Percentiles rank a stretch among this genome's conserved stretches.
Conservation (phyloP, 2,797 vertebrate genomes). For the Eulemur coronatus region DNA sequence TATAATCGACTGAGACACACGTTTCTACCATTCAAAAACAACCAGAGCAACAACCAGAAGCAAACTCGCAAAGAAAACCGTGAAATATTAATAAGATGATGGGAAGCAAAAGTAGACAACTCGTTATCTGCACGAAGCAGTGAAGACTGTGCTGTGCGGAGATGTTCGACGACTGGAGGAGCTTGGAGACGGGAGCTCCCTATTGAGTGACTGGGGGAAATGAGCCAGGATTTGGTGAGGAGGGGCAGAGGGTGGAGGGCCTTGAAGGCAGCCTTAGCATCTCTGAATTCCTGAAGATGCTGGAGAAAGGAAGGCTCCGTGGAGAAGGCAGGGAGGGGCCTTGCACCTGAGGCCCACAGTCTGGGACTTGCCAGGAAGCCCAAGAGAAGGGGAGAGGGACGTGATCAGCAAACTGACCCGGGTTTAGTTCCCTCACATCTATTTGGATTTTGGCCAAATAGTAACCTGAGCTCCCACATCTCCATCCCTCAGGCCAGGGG, state of each 20-base stretch:
- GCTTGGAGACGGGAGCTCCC: not conserved
- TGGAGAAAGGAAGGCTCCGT: not conserved
- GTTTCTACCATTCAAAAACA: not conserved
- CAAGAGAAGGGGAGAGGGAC: not conserved
- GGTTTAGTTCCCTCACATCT: not conserved
- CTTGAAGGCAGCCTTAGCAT: not conserved
- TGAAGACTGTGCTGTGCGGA: not conserved
- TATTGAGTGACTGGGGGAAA: not conserved
- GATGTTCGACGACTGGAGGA: not conserved
- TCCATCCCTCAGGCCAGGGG: not conserved
- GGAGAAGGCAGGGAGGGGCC: rapidly evolving
- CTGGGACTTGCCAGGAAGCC: not conserved
- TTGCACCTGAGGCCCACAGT: not conserved
- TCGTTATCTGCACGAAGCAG: not conserved
- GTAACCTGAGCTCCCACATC: not conserved
- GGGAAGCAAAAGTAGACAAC: not conserved
- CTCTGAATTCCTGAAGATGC: not conserved
- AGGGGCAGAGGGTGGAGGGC: not conserved
- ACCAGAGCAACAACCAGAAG: not conserved
- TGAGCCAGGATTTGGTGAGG: not conserved
- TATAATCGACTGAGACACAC: not conserved
- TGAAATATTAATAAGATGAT: not conserved
- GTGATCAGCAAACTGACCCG: not conserved
- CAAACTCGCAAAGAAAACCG: not conserved
- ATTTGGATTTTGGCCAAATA: not conserved